Evolutionary conservation across 2,888 invertebrate genomes (phyloP).

Genomic region (Rhagophthalmus giganteus): DNA sequence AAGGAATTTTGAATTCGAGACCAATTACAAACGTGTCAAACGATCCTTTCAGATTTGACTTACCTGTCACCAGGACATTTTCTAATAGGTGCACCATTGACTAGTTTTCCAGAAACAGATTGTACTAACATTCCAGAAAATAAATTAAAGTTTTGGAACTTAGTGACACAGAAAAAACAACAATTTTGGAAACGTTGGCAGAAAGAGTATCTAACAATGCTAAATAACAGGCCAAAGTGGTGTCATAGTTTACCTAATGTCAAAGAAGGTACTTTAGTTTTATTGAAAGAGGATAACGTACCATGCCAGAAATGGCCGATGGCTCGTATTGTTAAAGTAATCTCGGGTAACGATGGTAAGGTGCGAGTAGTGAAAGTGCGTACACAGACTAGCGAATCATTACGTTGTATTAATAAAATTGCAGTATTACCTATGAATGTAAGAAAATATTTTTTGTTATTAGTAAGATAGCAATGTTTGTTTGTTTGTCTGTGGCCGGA

Average conservation of each 20-base stretch:
- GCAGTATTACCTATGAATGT: too few species aligned
- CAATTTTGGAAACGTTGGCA: not conserved
- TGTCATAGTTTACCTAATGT: not conserved
- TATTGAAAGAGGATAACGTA: not conserved
- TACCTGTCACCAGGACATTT: conserved; percentile 39
- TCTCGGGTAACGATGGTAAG: too few species aligned
- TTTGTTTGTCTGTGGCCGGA: too few species aligned
- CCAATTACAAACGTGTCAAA: conserved; percentile 27
- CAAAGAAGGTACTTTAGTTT: not conserved
- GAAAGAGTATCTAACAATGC: not conserved
- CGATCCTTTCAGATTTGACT: conserved; percentile 29
- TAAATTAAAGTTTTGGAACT: conserved; percentile 5
- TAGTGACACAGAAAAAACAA: conserved; percentile 4
- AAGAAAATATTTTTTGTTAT: too few species aligned
- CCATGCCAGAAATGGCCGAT: not conserved
- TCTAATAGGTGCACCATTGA: conserved; percentile 33
- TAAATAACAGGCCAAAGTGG: not conserved
- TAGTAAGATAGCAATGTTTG: too few species aligned
- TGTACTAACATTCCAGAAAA: conserved; percentile 2
- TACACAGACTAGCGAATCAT: too few species aligned
- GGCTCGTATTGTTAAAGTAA: too few species aligned
- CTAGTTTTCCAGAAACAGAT: conserved; percentile 30
- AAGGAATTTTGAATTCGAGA: conserved; percentile 32
- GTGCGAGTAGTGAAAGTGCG: too few species aligned
- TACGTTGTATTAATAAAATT: too few species aligned